These are phyloP conservation scores for Doryteuthis pealeii DNA, from an alignment of 1,140 invertebrate species.

Conservation along the genomic window DNA sequence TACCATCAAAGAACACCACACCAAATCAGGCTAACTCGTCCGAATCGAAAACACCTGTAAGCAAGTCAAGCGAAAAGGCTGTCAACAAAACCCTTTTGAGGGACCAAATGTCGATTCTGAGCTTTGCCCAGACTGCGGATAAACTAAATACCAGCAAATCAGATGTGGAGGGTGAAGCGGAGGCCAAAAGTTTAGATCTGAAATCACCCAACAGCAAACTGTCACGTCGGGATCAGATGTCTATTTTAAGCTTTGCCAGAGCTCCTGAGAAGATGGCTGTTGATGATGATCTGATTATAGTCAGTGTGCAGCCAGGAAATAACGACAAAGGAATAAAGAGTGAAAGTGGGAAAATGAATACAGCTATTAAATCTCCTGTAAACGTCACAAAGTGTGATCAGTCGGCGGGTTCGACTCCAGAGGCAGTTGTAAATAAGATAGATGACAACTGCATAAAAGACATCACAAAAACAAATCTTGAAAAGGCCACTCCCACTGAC, in stretches of 20 bases:
- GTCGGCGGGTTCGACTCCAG: no score
- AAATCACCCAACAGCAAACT: background rate
- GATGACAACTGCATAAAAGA: no score
- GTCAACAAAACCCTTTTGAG: background rate
- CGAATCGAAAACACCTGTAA: conserved; percentile 6
- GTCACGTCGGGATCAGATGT: conserved; percentile 24
- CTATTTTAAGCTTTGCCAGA: conserved; percentile 26
- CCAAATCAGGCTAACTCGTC: no score
- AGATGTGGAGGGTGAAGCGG: background rate
- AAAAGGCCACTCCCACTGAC: no score
- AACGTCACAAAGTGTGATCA: no score
- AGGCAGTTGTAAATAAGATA: no score
- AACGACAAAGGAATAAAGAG: background rate
- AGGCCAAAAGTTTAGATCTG: background rate
- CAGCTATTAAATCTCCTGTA: no score
- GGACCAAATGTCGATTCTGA: background rate
- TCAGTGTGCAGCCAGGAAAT: no score
- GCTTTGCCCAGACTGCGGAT: conserved; percentile 9
- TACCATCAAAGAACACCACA: no score
- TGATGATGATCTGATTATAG: background rate
- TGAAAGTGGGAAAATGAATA: background rate
- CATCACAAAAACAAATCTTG: no score
- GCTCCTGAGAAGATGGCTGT: background rate
- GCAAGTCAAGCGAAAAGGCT: conserved; percentile 13
- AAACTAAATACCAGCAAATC: conserved; percentile 6